A percentile compares a stretch with the other conserved stretches of the same genome.
These are phyloP conservation scores for Staurois parvus DNA, from an alignment of 2,797 vertebrate genomes.

Conservation along the genomic window DNA sequence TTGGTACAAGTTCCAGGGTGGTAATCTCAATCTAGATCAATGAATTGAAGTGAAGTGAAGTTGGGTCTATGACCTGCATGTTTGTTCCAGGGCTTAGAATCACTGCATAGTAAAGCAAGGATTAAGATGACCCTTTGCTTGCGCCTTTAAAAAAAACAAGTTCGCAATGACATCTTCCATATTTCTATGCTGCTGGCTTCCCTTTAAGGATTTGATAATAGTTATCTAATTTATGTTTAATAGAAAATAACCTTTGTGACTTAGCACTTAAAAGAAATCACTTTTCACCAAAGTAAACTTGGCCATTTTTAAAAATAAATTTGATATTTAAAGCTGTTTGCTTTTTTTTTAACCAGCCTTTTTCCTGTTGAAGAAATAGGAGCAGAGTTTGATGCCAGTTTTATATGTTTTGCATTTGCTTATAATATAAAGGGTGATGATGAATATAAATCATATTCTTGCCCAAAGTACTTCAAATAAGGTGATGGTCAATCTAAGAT, in stretches of 20 bases:
- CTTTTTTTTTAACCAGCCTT: constrained; percentile 24
- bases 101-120: background rate
- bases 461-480: background rate
- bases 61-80: background rate
- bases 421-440: background rate
- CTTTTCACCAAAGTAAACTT: constrained; percentile 58
- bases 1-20: background rate
- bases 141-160: background rate
- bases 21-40: background rate
- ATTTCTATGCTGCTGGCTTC: background rate
- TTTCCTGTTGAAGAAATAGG: background rate
- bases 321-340: constrained; percentile 54
- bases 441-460: background rate
- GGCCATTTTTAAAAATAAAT: constrained; percentile 53
- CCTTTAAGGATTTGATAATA: constrained; percentile 8
- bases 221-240: constrained; percentile 27
- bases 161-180: background rate
- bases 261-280: constrained; percentile 63
- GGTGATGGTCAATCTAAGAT: background rate
- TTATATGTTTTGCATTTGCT: constrained; percentile 4
- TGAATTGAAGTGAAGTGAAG: too few relatives aligned
- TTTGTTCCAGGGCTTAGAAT: background rate
- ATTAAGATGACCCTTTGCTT: background rate
- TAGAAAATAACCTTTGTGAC: background rate
- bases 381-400: background rate